Percentiles rank a stretch among this genome's conserved stretches.
Conservation (phyloP, 2,797 vertebrate genomes). For the Brachyalestes nurse region DNA sequence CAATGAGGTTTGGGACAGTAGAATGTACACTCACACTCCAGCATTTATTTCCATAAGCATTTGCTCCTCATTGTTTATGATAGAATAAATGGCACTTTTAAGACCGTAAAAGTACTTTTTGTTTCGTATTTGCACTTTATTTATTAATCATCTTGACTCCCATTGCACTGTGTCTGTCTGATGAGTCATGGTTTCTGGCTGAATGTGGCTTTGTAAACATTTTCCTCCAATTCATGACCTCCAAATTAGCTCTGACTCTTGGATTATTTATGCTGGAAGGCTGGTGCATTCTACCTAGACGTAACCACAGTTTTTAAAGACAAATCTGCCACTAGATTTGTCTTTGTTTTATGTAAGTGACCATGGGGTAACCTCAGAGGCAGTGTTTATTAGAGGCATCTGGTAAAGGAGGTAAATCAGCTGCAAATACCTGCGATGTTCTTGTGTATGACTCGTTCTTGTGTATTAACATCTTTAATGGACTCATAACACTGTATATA, state of each 20-base stretch:
- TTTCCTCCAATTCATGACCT: not conserved
- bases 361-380: not conserved
- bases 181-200: too few relatives aligned
- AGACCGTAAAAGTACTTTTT: too few relatives aligned
- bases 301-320: not conserved
- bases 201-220: not conserved
- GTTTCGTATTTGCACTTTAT: too few relatives aligned
- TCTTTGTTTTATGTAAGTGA: not conserved
- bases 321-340: not conserved
- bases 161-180: too few relatives aligned
- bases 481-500: not conserved
- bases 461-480: not conserved
- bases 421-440: not conserved
- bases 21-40: too few relatives aligned
- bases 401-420: not conserved
- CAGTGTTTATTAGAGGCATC: not conserved
- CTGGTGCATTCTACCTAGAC: too few relatives aligned
- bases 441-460: not conserved
- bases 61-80: too few relatives aligned
- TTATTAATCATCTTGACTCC: too few relatives aligned
- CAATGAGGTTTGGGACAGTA: too few relatives aligned
- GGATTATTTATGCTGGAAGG: not conserved
- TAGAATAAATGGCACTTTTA: too few relatives aligned
- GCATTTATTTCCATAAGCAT: too few relatives aligned
- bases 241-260: not conserved